Percentiles rank a stretch among this genome's conserved stretches.
Conservation (phyloP, 2,888 invertebrate species). For the Monochamus alternatus region DNA sequence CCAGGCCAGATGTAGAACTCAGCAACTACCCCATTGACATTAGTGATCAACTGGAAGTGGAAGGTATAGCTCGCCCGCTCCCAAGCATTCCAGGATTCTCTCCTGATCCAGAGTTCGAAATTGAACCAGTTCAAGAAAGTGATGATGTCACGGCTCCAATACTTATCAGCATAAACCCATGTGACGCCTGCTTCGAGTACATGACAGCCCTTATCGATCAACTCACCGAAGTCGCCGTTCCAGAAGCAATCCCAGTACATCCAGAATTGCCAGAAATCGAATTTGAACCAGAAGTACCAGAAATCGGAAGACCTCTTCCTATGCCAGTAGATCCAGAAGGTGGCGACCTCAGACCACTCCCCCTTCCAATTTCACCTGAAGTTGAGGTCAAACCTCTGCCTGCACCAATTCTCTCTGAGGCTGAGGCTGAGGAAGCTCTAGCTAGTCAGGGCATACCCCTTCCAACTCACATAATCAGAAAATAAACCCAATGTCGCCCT, state of each 20-base stretch:
- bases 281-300: background rate
- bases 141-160: background rate
- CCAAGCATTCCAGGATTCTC: background rate
- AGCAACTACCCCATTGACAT: too few relatives aligned
- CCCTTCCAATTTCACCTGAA: background rate
- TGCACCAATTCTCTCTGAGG: conserved; percentile 3
- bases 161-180: background rate
- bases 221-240: background rate
- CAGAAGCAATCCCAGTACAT: background rate
- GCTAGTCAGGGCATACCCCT: too few relatives aligned
- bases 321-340: background rate
- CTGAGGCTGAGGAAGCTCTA: background rate
- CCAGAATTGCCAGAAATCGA: background rate
- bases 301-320: background rate
- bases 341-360: background rate
- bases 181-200: background rate
- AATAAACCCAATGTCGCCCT: too few relatives aligned
- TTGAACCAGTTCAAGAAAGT: background rate
- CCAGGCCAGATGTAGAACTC: too few relatives aligned
- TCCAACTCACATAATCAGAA: too few relatives aligned
- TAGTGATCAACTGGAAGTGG: background rate
- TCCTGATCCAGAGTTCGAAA: background rate
- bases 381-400: background rate
- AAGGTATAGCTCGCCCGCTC: background rate
- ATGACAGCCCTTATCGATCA: background rate